A percentile compares a stretch with the other conserved stretches of the same genome.
These are phyloP conservation scores for Sturnus vulgaris DNA, from an alignment of 2,113 vertebrate genomes.

Conservation along the genomic window DNA sequence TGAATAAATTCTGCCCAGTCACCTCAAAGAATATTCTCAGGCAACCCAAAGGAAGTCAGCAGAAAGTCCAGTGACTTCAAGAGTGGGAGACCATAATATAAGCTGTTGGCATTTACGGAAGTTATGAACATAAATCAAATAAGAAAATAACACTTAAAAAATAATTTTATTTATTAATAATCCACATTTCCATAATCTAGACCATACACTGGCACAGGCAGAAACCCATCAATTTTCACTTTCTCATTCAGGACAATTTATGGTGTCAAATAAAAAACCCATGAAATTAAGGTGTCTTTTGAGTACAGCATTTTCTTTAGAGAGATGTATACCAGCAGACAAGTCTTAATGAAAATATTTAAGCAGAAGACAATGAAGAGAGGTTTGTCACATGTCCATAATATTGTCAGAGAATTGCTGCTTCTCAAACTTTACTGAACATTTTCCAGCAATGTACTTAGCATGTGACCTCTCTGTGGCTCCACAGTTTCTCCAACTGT, in stretches of 20 bases:
- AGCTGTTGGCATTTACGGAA: neutral
- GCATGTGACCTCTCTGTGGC: slow-evolving; percentile 67
- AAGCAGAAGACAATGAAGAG: neutral
- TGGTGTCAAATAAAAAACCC: neutral
- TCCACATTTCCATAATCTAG: slow-evolving; percentile 3
- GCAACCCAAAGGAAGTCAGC: neutral
- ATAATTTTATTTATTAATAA: slow-evolving; percentile 7
- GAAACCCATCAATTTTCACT: neutral
- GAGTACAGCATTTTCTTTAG: neutral
- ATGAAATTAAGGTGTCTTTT: neutral
- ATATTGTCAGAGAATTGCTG: neutral
- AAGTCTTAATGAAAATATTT: slow-evolving; percentile 26
- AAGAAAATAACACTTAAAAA: neutral
- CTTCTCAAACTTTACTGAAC: slow-evolving; percentile 15
- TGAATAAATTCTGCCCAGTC: neutral
- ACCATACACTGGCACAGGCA: neutral
- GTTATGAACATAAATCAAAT: slow-evolving; percentile 43
- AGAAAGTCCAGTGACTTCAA: slow-evolving; percentile 1
- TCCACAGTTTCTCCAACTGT: slow-evolving; percentile 61
- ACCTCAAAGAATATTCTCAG: neutral
- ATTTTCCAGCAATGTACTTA: slow-evolving; percentile 69
- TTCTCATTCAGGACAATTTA: neutral
- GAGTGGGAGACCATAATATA: neutral
- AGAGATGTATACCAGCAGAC: slow-evolving; percentile 3
- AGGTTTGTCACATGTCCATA: neutral